Conservation (phyloP, 1,140 invertebrate genomes). For the Lepidurus couesii region DNA sequence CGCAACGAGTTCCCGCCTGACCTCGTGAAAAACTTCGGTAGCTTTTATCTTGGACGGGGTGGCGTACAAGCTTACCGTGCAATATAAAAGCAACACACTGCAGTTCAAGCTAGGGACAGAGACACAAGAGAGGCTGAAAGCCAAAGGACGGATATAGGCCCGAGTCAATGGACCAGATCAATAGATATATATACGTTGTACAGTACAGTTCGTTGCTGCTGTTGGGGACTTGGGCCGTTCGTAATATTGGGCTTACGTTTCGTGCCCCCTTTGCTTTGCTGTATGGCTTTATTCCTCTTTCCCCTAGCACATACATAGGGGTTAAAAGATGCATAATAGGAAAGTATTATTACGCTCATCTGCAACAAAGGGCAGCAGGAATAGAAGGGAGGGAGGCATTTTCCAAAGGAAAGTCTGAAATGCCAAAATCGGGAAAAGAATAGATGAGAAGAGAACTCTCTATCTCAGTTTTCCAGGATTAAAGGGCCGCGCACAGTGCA, state of each 20-base stretch:
- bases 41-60: too few species aligned
- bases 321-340: neutral
- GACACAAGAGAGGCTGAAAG: neutral
- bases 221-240: neutral
- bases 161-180: neutral
- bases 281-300: neutral
- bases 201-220: neutral
- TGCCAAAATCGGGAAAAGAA: neutral
- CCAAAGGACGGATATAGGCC: neutral
- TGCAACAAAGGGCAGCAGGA: neutral
- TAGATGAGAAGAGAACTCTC: too few species aligned
- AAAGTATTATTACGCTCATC: conserved; percentile 1
- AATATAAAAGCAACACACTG: too few species aligned
- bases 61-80: too few species aligned
- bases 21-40: too few species aligned
- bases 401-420: neutral
- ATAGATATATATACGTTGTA: neutral
- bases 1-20: too few species aligned
- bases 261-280: neutral
- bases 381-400: neutral
- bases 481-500: too few species aligned
- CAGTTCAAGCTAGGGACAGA: too few species aligned
- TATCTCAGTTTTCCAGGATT: too few species aligned
- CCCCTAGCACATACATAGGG: conserved; percentile 3
- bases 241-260: neutral